Evolutionary conservation across 2,888 invertebrate species (phyloP).

Genomic region (Cinara cedri): DNA sequence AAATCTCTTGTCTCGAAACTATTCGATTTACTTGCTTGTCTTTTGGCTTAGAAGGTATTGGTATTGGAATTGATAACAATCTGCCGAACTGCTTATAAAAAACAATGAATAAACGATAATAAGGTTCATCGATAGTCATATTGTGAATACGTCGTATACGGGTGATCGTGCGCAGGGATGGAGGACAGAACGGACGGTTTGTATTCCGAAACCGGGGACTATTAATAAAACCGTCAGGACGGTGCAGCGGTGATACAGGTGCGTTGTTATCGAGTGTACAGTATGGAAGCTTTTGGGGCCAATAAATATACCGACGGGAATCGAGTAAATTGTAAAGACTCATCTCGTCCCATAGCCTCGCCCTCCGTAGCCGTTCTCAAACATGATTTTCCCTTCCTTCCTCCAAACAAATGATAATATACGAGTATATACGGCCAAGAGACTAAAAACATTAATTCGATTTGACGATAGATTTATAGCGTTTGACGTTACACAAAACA

Average conservation of each 20-base stretch:
- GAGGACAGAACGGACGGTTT: background rate
- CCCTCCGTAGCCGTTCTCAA: background rate
- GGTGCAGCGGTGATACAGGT: background rate
- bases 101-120: no score
- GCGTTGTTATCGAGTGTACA: background rate
- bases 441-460: constrained; percentile 40
- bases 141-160: background rate
- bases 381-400: background rate
- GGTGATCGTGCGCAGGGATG: background rate
- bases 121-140: background rate
- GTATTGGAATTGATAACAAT: no score
- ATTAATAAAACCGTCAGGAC: constrained; percentile 33
- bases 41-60: no score
- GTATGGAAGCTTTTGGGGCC: constrained; percentile 28
- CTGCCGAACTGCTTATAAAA: no score
- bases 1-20: no score
- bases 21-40: no score
- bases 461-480: constrained; percentile 47
- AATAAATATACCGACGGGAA: constrained; percentile 13
- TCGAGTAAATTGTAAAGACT: constrained; percentile 6
- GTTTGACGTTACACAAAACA: background rate
- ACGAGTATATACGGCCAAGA: background rate
- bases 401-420: background rate
- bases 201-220: background rate
- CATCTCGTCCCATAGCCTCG: background rate